A percentile compares a stretch with the other conserved stretches of the same genome.
Conservation (phyloP, 2,888 invertebrate genomes). For the Tinea semifulvella region DNA sequence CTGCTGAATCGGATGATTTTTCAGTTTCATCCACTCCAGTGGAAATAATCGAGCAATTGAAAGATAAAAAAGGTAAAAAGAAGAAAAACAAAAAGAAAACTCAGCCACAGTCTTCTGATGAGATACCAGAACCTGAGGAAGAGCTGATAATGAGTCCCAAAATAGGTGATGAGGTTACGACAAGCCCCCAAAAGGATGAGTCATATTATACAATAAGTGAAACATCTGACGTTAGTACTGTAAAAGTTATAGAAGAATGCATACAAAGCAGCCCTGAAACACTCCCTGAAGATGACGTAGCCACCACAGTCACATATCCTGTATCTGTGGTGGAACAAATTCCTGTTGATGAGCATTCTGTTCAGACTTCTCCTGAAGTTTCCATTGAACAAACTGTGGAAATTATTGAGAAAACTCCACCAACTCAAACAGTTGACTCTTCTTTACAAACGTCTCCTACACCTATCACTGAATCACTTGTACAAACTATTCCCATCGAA, state of each 20-base stretch:
- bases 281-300: slow-evolving; percentile 50
- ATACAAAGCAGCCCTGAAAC: slow-evolving; percentile 61
- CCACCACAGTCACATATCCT: slow-evolving; percentile 64
- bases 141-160: slow-evolving; percentile 53
- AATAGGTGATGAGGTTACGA: slow-evolving; percentile 53
- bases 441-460: slow-evolving; percentile 66
- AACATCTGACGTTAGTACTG: slow-evolving; percentile 64
- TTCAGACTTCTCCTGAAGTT: slow-evolving; percentile 68
- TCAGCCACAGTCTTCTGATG: slow-evolving; percentile 29
- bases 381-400: slow-evolving; percentile 40
- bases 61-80: slow-evolving; percentile 39
- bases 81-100: slow-evolving; percentile 62
- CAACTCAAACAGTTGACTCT: slow-evolving; percentile 37
- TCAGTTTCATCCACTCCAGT: slow-evolving; percentile 31
- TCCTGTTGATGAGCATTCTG: slow-evolving; percentile 62
- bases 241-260: slow-evolving; percentile 74
- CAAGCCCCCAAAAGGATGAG: slow-evolving; percentile 64
- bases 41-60: slow-evolving; percentile 31
- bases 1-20: slow-evolving; percentile 48
- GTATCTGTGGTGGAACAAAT: slow-evolving; percentile 68
- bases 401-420: slow-evolving; percentile 35
- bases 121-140: slow-evolving; percentile 23
- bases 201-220: slow-evolving; percentile 69
- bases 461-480: slow-evolving; percentile 50
- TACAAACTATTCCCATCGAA: slow-evolving; percentile 70